A percentile compares a stretch with the other conserved stretches of the same genome.
These are phyloP conservation scores for Catostylus mosaicus DNA, from an alignment of 30 jellyfish, hydroid and myxozoan species.

Conservation along the genomic window DNA sequence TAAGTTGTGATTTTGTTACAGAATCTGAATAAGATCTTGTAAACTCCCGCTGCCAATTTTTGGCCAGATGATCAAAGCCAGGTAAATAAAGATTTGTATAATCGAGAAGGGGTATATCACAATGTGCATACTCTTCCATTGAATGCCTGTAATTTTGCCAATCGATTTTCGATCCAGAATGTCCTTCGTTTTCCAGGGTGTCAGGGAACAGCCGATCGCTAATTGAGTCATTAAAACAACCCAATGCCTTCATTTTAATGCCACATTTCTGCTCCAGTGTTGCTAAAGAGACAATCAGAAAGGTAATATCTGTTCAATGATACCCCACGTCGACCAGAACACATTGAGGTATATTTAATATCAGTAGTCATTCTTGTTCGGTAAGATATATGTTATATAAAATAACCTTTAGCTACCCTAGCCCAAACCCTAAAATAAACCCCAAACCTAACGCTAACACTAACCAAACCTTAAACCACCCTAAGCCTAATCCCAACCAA, in stretches of 20 bases:
- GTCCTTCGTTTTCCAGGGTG: conserved; percentile 68
- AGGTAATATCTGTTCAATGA: background rate
- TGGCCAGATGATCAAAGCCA: background rate
- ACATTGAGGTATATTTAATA: too few species aligned
- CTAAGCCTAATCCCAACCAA: too few species aligned
- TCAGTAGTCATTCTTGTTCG: too few species aligned
- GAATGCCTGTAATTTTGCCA: conserved; percentile 52
- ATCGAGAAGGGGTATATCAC: background rate
- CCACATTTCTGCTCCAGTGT: conserved; percentile 63
- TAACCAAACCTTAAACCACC: too few species aligned
- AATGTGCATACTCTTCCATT: conserved; percentile 6
- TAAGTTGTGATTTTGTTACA: too few species aligned
- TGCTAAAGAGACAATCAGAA: conserved; percentile 8
- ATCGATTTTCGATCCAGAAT: conserved; percentile 27
- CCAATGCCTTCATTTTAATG: conserved; percentile 67
- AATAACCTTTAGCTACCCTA: too few species aligned
- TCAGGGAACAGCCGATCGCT: conserved; percentile 58
- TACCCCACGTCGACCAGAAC: too few species aligned
- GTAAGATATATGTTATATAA: too few species aligned
- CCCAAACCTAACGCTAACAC: too few species aligned
- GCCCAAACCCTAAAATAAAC: too few species aligned
- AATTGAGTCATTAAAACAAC: conserved; percentile 66
- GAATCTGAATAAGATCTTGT: too few species aligned
- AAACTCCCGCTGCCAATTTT: background rate
- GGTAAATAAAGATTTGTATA: background rate